These are phyloP conservation scores for Microcebus lehilahytsara DNA, from an alignment of 2,113 vertebrate species.

Conservation along the genomic window DNA sequence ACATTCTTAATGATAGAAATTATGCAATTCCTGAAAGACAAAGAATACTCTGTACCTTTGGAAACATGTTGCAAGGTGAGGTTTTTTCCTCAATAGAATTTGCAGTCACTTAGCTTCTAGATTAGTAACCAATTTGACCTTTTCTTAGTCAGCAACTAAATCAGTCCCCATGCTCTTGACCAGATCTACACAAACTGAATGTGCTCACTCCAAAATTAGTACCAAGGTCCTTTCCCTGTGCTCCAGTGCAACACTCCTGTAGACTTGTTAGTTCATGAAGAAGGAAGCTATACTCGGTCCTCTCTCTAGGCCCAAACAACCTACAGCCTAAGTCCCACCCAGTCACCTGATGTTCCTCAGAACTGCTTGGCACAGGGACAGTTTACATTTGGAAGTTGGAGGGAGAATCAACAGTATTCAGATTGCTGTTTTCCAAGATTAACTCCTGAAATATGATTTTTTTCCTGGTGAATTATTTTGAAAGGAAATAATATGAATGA, in stretches of 20 bases:
- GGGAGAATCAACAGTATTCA: background rate
- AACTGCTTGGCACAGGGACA: background rate
- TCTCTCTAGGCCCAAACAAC: background rate
- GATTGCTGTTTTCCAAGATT: background rate
- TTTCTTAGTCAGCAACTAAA: background rate
- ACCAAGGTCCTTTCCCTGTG: accelerated
- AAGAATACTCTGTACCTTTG: background rate
- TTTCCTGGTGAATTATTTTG: background rate
- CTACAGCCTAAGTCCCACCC: background rate
- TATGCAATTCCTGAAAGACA: background rate
- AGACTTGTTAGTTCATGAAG: too few species aligned
- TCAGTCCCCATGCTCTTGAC: background rate
- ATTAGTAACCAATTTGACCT: background rate
- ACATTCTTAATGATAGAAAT: background rate
- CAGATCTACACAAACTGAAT: background rate
- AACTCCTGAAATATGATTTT: background rate
- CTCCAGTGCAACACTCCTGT: too few species aligned
- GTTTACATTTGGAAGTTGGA: background rate
- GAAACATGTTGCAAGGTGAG: background rate
- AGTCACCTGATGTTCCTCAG: background rate
- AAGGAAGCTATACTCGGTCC: accelerated
- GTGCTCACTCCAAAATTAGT: accelerated
- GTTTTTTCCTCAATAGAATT: background rate
- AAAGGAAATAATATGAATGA: background rate
- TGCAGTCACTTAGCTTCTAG: background rate